Percentiles rank a stretch among this genome's conserved stretches.
Evolutionary conservation across 2,888 invertebrate species (phyloP).

Genomic region (Anthophora plumipes): DNA sequence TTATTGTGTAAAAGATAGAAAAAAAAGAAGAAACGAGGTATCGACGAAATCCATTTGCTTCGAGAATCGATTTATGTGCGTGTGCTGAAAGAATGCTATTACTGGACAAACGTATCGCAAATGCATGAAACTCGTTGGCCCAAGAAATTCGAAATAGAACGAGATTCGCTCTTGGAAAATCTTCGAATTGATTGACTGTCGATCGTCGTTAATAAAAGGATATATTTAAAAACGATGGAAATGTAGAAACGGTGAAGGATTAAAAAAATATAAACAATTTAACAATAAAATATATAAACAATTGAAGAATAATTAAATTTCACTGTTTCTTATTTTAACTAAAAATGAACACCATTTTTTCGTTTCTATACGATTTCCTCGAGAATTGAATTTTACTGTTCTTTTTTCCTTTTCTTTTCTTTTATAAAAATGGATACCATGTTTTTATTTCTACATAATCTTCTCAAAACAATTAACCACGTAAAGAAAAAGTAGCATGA

Average conservation of each 20-base stretch:
- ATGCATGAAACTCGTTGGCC: neutral
- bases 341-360: too few species aligned
- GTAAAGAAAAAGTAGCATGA: too few species aligned
- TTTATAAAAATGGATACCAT: neutral
- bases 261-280: too few species aligned
- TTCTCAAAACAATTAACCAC: neutral
- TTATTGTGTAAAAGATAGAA: neutral
- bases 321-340: too few species aligned
- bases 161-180: neutral
- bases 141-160: neutral
- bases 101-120: neutral
- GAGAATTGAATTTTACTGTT: too few species aligned
- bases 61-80: conserved; percentile 2
- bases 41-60: neutral
- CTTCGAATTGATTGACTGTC: neutral
- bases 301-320: too few species aligned
- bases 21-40: neutral
- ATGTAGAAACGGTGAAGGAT: too few species aligned
- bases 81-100: neutral
- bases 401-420: too few species aligned
- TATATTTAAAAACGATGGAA: neutral
- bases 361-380: too few species aligned
- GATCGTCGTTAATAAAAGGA: neutral
- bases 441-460: too few species aligned
- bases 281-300: too few species aligned